Conservation (phyloP, 2,888 invertebrate genomes). For the Philereme transversata region DNA sequence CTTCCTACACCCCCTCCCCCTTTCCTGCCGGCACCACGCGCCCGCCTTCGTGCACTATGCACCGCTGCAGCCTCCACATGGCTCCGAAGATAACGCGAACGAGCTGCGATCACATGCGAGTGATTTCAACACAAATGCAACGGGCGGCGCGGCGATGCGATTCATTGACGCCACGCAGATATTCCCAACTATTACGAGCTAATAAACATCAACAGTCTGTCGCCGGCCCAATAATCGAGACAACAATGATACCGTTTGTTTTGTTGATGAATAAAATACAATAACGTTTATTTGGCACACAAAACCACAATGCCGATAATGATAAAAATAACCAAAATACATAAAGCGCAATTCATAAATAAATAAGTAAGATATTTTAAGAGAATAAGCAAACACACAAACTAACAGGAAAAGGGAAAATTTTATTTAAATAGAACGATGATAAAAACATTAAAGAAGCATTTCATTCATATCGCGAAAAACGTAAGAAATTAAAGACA, state of each 20-base stretch:
- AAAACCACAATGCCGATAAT: too few relatives aligned
- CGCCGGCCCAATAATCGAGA: constrained; percentile 34
- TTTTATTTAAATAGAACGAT: constrained; percentile 25
- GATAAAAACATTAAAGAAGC: constrained; percentile 30
- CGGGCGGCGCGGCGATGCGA: constrained; percentile 56
- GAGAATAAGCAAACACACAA: too few relatives aligned
- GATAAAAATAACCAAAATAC: too few relatives aligned
- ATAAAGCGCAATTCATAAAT: too few relatives aligned
- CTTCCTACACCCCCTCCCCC: constrained; percentile 47
- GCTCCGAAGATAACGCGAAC: constrained; percentile 48
- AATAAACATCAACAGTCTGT: constrained; percentile 54
- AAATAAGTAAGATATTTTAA: too few relatives aligned
- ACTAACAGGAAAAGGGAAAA: constrained; percentile 5
- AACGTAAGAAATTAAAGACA: constrained; percentile 27
- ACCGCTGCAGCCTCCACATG: constrained; percentile 73
- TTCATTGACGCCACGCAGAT: constrained; percentile 71
- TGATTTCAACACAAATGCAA: constrained; percentile 53
- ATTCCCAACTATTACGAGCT: constrained; percentile 63
- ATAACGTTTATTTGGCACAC: too few relatives aligned
- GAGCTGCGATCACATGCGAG: constrained; percentile 54
- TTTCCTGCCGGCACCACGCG: constrained; percentile 40
- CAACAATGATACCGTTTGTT: constrained; percentile 32
- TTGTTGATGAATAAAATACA: constrained; percentile 11
- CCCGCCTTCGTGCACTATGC: constrained; percentile 65
- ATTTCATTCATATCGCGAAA: constrained; percentile 32